These are phyloP conservation scores for Tyto alba DNA, from an alignment of 2,113 vertebrate species.

Conservation along the genomic window DNA sequence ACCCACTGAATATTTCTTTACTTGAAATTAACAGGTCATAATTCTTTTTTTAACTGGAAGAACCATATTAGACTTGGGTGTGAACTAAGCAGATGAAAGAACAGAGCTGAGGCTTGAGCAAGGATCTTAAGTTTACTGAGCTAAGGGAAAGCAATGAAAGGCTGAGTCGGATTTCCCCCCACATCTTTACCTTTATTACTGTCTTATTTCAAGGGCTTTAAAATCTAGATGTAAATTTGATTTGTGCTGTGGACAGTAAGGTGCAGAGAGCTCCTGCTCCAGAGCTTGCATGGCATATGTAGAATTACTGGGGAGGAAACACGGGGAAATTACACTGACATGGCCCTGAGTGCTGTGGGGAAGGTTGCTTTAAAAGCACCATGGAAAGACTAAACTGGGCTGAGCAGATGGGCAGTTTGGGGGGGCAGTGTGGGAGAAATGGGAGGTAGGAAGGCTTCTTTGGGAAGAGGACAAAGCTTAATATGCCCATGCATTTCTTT, in stretches of 20 bases:
- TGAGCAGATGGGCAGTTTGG: not conserved
- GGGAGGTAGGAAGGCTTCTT: not conserved
- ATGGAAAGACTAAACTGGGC: not conserved
- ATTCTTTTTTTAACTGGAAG: not conserved
- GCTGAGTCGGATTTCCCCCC: not conserved
- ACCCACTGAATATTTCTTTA: not conserved
- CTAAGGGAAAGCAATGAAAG: not conserved
- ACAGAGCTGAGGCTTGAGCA: not conserved
- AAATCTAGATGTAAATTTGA: not conserved
- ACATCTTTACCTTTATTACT: not conserved
- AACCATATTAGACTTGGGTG: not conserved
- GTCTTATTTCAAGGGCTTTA: not conserved
- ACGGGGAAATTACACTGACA: not conserved
- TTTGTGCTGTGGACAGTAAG: not conserved
- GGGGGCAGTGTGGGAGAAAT: not conserved
- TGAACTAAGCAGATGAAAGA: not conserved
- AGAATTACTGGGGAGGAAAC: not conserved
- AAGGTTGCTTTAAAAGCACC: not conserved
- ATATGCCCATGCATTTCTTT: not conserved
- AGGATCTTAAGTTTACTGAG: not conserved
- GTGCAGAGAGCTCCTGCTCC: not conserved
- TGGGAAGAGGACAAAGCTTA: not conserved
- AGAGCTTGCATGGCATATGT: not conserved
- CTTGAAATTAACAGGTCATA: not conserved
- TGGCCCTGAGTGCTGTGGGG: not conserved